These are phyloP conservation scores for Centropristis striata DNA, from an alignment of 2,113 vertebrate genomes.

Conservation along the genomic window DNA sequence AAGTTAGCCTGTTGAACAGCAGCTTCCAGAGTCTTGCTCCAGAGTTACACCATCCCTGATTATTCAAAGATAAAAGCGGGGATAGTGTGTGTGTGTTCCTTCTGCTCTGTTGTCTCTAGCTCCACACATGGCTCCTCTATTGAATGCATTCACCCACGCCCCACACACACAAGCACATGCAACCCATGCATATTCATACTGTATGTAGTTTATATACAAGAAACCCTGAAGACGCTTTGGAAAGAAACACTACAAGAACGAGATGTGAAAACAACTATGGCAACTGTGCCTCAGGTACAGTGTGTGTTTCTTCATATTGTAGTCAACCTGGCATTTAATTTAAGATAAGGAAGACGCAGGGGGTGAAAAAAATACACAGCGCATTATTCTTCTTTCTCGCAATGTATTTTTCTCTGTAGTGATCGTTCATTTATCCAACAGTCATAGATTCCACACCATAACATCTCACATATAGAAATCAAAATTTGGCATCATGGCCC, in stretches of 20 bases:
- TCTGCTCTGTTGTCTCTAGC: not conserved
- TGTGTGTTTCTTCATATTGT: not conserved
- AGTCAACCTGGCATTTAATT: conserved; percentile 12
- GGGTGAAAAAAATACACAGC: not conserved
- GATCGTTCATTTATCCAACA: not conserved
- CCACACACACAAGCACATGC: not conserved
- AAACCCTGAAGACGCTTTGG: not conserved
- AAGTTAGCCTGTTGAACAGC: conserved; percentile 7
- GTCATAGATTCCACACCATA: not conserved
- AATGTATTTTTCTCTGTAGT: conserved; percentile 25
- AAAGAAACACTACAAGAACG: not conserved
- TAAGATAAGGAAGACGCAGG: conserved; percentile 23
- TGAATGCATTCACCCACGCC: not conserved
- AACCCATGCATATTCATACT: not conserved
- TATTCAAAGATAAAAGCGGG: conserved; percentile 16
- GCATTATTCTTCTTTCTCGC: not conserved
- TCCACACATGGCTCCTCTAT: not conserved
- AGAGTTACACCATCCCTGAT: conserved; percentile 41
- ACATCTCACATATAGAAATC: not conserved
- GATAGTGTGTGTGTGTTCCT: not conserved
- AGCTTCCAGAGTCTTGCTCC: conserved; percentile 18
- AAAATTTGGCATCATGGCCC: no score
- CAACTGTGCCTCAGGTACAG: not conserved
- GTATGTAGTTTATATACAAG: not conserved
- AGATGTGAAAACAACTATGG: not conserved